phyloP scores from a whole-genome alignment of 2,113 vertebrate genomes.

The Hydropotes inermis region DNA sequence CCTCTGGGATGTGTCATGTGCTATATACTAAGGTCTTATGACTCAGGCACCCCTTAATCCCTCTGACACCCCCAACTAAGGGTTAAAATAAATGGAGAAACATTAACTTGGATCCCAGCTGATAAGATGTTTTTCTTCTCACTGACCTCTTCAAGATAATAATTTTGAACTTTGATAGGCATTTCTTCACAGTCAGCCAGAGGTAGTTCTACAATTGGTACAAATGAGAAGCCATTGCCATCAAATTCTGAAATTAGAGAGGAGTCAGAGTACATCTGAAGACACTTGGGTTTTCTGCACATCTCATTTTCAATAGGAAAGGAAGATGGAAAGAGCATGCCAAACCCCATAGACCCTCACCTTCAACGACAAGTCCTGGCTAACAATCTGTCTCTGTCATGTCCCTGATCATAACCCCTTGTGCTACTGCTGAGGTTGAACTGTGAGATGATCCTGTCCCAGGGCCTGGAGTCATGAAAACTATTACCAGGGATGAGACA shows the following conservation, averaged over 20 bases:
- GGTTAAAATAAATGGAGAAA: constrained; percentile 66
- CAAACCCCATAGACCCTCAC: not conserved
- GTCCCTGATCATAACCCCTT: not conserved
- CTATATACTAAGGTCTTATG: not conserved
- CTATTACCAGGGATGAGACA: not conserved
- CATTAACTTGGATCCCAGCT: constrained; percentile 68
- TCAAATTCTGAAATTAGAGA: not conserved
- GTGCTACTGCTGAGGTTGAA: not conserved
- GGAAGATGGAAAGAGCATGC: not conserved
- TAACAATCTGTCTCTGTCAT: not conserved
- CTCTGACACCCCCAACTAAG: constrained; percentile 27
- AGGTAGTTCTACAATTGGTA: not conserved
- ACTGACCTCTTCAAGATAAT: constrained; percentile 38
- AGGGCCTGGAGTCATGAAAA: not conserved
- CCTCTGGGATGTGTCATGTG: not conserved
- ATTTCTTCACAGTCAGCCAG: constrained; percentile 11
- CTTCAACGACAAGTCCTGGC: not conserved
- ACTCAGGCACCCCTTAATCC: not conserved
- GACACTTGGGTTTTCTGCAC: not conserved
- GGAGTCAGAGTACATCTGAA: not conserved
- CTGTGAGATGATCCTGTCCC: not conserved
- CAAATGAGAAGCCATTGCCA: not conserved
- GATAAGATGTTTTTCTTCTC: constrained; percentile 47
- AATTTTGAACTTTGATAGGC: constrained; percentile 57
- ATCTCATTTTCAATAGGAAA: not conserved